A percentile compares a stretch with the other conserved stretches of the same genome.
These are phyloP conservation scores for Crotophaga sulcirostris DNA, from an alignment of 2,113 vertebrate genomes.

Conservation along the genomic window DNA sequence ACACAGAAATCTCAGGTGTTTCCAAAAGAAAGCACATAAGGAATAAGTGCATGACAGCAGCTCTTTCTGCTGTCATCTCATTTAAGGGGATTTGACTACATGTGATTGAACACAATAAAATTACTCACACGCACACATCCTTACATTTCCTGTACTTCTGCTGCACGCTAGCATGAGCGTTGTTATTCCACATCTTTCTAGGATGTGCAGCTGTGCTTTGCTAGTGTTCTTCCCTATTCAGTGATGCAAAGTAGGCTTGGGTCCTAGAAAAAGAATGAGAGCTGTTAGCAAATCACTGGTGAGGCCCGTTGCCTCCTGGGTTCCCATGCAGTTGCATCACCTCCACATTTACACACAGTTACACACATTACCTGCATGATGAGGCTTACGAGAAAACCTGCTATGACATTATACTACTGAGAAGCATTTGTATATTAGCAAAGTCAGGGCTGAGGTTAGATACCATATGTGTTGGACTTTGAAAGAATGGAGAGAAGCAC, in stretches of 20 bases:
- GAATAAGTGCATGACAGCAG: neutral
- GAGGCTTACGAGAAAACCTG: neutral
- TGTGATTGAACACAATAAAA: neutral
- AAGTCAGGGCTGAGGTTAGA: neutral
- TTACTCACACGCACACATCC: no score
- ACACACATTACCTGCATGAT: accelerated
- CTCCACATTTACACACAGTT: accelerated
- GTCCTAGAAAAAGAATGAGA: neutral
- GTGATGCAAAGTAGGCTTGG: neutral
- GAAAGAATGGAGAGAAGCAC: neutral
- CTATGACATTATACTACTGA: accelerated
- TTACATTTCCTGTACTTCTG: neutral
- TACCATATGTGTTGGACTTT: neutral
- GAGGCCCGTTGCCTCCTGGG: neutral
- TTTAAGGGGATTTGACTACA: neutral
- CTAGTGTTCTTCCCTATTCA: neutral
- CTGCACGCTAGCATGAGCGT: accelerated
- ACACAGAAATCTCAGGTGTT: neutral
- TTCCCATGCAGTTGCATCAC: neutral
- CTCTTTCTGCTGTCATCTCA: neutral
- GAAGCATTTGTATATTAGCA: neutral
- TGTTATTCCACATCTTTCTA: neutral
- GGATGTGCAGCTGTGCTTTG: neutral
- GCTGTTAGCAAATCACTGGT: neutral
- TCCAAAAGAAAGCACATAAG: neutral